Evolutionary conservation across 2,797 vertebrate species (phyloP).

Genomic region (Schizopygopsis malacanthus): DNA sequence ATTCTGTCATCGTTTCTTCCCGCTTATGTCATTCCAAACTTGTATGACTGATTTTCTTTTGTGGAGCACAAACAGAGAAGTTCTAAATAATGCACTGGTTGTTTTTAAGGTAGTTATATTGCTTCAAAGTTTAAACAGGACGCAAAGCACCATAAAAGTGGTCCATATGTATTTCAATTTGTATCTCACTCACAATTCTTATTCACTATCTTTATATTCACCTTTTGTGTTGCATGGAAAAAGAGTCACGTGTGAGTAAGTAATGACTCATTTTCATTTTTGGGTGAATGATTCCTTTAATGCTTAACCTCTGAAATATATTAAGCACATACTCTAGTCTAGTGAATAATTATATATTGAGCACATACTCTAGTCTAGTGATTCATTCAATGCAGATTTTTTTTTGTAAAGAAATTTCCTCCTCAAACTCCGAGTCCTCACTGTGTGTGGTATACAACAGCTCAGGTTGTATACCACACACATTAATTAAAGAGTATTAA

Average conservation of each 20-base stretch:
- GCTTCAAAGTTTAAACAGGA: too few relatives aligned
- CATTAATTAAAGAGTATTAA: too few relatives aligned
- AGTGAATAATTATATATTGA: too few relatives aligned
- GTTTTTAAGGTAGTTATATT: background rate
- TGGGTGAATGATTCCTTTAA: background rate
- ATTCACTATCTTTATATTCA: background rate
- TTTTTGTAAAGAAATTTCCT: background rate
- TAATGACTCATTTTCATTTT: background rate
- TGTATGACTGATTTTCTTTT: background rate
- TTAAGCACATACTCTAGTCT: background rate
- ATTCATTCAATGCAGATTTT: background rate
- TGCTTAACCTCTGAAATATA: background rate
- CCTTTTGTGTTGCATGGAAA: background rate
- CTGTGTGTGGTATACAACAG: conserved; percentile 43
- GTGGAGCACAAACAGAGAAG: background rate
- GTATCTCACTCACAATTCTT: background rate
- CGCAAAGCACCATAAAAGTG: background rate
- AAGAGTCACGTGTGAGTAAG: background rate
- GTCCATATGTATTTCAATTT: background rate
- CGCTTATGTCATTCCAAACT: background rate
- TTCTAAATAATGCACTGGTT: background rate
- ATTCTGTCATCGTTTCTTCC: background rate
- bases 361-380: too few relatives aligned
- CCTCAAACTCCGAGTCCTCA: background rate
- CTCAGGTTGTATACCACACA: too few relatives aligned